A percentile compares a stretch with the other conserved stretches of the same genome.
Evolutionary conservation across 2,113 vertebrate genomes (phyloP).

Genomic region (Ahaetulla prasina): DNA sequence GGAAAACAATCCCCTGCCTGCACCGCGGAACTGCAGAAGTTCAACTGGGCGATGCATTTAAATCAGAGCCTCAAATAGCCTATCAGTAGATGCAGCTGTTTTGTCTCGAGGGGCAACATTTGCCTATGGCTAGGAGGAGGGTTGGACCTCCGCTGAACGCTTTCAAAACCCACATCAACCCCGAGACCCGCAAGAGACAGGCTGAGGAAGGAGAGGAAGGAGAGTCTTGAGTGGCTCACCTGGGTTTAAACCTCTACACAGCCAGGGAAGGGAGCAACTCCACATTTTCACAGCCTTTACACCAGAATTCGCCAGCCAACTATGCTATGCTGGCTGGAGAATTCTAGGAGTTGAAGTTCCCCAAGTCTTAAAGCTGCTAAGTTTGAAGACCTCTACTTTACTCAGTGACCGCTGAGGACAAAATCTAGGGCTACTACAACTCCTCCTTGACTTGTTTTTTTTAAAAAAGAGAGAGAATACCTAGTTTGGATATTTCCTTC

Average conservation of each 20-base stretch:
- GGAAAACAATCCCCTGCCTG: not conserved
- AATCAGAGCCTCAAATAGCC: not conserved
- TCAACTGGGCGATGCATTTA: not conserved
- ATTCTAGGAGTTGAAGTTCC: too few relatives aligned
- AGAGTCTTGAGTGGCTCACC: not conserved
- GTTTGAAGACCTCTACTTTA: not conserved
- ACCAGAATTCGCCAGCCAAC: too few relatives aligned
- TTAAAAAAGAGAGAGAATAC: conserved; percentile 60
- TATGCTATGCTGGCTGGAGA: too few relatives aligned
- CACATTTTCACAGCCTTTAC: not conserved
- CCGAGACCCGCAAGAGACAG: not conserved
- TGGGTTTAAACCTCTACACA: not conserved
- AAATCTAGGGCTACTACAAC: not conserved
- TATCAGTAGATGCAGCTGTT: not conserved
- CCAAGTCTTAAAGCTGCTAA: too few relatives aligned
- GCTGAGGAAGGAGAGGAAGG: fast-evolving
- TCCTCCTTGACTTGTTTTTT: not conserved
- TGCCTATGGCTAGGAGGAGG: not conserved
- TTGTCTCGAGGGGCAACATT: too few relatives aligned
- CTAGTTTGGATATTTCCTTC: conserved; percentile 82
- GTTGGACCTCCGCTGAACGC: not conserved
- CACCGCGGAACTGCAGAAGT: not conserved
- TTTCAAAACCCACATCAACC: not conserved
- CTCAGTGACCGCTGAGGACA: not conserved
- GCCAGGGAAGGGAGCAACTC: too few relatives aligned